A percentile compares a stretch with the other conserved stretches of the same genome.
phyloP scores from a whole-genome alignment of 1,140 invertebrate species.

The Rhyacophila brunnea region DNA sequence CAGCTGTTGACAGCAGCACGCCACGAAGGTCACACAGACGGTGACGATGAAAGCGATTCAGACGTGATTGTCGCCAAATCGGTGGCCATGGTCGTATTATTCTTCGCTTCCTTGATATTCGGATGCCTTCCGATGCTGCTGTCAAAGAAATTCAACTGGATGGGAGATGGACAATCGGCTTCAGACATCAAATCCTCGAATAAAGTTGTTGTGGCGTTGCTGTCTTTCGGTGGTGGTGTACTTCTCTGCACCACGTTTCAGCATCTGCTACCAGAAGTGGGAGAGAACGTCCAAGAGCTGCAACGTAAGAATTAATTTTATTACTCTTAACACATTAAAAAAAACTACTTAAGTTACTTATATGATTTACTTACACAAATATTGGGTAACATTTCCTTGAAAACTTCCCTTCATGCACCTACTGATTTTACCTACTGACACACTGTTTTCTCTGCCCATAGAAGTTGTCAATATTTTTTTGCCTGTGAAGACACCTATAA shows the following conservation, averaged over 20 bases:
- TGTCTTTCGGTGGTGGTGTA: conserved; percentile 89
- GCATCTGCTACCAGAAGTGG: conserved; percentile 86
- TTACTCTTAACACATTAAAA: too few relatives aligned
- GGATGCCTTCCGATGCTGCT: conserved; percentile 69
- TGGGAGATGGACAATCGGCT: conserved; percentile 39
- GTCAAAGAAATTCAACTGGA: conserved; percentile 63
- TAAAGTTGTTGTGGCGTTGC: conserved; percentile 50
- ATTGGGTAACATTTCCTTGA: too few relatives aligned
- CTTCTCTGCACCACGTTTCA: conserved; percentile 86
- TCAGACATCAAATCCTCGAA: conserved; percentile 49
- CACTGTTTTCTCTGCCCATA: too few relatives aligned
- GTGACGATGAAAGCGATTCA: conserved; percentile 38
- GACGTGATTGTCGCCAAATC: conserved; percentile 63
- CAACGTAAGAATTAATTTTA: conserved; percentile 54
- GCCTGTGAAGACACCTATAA: too few relatives aligned
- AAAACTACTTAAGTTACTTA: too few relatives aligned
- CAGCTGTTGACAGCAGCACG: conserved; percentile 2
- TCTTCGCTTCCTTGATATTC: conserved; percentile 67
- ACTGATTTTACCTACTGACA: too few relatives aligned
- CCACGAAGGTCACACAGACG: background rate
- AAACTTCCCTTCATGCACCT: too few relatives aligned
- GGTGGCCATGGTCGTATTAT: conserved; percentile 71
- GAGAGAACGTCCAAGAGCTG: conserved; percentile 63
- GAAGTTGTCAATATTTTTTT: too few relatives aligned
- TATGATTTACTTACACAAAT: too few relatives aligned